Percentiles rank a stretch among this genome's conserved stretches.
These are phyloP conservation scores for Noctuana brunneofusca DNA, from an alignment of 2,888 invertebrate genomes.

Conservation along the genomic window DNA sequence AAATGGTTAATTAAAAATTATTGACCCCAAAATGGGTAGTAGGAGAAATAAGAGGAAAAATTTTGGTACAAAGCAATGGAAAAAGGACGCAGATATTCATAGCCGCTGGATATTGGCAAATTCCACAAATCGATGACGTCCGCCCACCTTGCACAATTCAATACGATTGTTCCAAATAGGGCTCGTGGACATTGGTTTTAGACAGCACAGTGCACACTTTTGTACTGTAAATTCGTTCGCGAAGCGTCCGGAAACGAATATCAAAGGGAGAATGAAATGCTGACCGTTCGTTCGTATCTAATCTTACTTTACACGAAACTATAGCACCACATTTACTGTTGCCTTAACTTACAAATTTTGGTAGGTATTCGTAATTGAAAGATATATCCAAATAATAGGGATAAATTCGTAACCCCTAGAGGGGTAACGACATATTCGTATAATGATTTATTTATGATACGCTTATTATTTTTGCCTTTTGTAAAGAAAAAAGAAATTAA, in stretches of 20 bases:
- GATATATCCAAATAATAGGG: too few relatives aligned
- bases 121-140: slow-evolving; percentile 33
- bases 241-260: slow-evolving; percentile 20
- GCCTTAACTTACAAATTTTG: too few relatives aligned
- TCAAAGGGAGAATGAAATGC: slow-evolving; percentile 29
- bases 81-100: slow-evolving; percentile 11
- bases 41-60: not conserved
- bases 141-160: slow-evolving; percentile 28
- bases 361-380: too few relatives aligned
- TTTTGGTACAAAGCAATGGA: not conserved
- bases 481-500: not conserved
- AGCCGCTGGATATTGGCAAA: slow-evolving; percentile 30
- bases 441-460: too few relatives aligned
- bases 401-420: too few relatives aligned
- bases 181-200: slow-evolving; percentile 19
- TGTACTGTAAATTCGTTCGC: slow-evolving; percentile 22
- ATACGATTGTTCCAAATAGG: slow-evolving; percentile 26
- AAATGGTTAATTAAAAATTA: too few relatives aligned
- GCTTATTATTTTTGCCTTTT: too few relatives aligned
- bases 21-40: too few relatives aligned
- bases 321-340: too few relatives aligned
- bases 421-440: too few relatives aligned
- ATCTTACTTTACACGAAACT: too few relatives aligned
- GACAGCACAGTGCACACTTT: slow-evolving; percentile 26
- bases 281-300: slow-evolving; percentile 12